A percentile compares a stretch with the other conserved stretches of the same genome.
phyloP scores from a whole-genome alignment of 2,797 vertebrate species.

The Spizella passerina region DNA sequence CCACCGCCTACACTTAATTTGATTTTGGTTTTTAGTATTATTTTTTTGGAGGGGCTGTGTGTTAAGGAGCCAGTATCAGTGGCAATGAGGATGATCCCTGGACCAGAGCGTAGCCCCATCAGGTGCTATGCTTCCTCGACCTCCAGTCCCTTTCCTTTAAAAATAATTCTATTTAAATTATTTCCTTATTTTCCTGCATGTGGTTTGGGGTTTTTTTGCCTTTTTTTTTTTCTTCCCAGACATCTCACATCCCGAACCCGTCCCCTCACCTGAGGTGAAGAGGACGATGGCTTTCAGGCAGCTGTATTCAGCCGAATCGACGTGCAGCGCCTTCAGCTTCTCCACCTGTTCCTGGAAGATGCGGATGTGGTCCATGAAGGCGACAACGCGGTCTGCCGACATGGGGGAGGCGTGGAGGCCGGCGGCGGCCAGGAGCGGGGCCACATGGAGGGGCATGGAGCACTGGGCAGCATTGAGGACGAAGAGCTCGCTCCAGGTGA shows the following conservation, averaged over 20 bases:
- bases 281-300: constrained; percentile 99
- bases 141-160: background rate
- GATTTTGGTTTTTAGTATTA: constrained; percentile 18
- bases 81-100: background rate
- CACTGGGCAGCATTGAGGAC: constrained; percentile 98
- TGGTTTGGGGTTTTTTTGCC: too few species aligned
- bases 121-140: background rate
- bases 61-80: constrained; percentile 45
- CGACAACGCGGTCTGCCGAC: constrained; percentile 97
- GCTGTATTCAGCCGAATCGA: constrained; percentile 98
- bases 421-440: constrained; percentile 94
- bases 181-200: background rate
- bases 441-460: constrained; percentile 98
- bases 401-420: constrained; percentile 98
- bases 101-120: background rate
- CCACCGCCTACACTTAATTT: constrained; percentile 70
- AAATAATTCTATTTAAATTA: background rate
- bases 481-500: constrained; percentile 99
- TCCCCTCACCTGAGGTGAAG: constrained; percentile 93
- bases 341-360: constrained; percentile 99
- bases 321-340: constrained; percentile 98
- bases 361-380: constrained; percentile 99
- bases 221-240: too few species aligned
- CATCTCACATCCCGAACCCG: background rate
- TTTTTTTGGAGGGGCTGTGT: background rate